Conservation (phyloP, 2,113 vertebrate species). For the Pituophis catenifer region DNA sequence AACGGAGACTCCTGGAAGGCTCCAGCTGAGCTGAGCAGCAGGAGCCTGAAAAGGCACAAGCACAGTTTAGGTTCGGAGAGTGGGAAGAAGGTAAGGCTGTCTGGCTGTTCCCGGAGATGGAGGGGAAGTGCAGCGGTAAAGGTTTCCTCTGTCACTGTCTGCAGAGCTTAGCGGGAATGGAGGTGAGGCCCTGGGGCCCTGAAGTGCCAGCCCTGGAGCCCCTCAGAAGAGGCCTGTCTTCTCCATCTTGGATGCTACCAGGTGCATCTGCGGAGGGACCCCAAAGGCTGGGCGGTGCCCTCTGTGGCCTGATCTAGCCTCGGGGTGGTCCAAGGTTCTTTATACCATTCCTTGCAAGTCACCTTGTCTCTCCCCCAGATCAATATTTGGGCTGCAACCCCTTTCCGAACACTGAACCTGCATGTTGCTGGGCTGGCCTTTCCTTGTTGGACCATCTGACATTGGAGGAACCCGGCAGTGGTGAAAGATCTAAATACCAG, state of each 20-base stretch:
- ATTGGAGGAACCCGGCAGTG: neutral
- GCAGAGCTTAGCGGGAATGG: neutral
- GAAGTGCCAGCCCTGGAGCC: neutral
- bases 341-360: neutral
- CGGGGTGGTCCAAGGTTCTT: neutral
- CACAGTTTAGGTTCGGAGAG: slow-evolving; percentile 76
- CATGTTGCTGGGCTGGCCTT: neutral
- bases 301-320: neutral
- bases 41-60: slow-evolving; percentile 68
- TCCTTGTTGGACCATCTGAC: neutral
- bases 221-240: neutral
- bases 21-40: slow-evolving; percentile 54
- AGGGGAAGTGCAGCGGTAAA: neutral
- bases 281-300: neutral
- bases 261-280: neutral
- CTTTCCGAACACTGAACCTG: neutral
- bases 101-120: neutral
- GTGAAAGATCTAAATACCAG: neutral
- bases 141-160: neutral
- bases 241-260: neutral
- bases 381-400: neutral
- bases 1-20: slow-evolving; percentile 80
- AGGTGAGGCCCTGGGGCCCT: neutral
- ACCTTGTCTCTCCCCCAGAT: neutral
- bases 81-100: slow-evolving; percentile 78